Percentiles rank a stretch among this genome's conserved stretches.
These are phyloP conservation scores for Caenorhabditis wallacei DNA, from an alignment of 2,888 invertebrate species.

Conservation along the genomic window DNA sequence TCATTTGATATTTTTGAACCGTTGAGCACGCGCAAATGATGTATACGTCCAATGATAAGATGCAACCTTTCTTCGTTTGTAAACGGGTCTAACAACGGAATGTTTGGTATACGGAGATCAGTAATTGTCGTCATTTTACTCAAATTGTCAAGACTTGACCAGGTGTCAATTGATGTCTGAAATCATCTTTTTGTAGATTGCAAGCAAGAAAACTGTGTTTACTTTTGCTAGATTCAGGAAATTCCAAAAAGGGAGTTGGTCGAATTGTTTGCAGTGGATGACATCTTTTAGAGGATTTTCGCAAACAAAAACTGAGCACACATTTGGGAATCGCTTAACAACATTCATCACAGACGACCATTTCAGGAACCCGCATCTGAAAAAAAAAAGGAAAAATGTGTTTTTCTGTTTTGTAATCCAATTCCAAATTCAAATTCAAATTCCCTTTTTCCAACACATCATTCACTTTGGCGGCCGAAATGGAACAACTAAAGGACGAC, in stretches of 20 bases:
- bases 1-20: constrained; percentile 82
- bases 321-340: constrained; percentile 71
- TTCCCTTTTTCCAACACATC: constrained; percentile 20
- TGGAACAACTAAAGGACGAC: neutral
- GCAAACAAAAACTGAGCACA: constrained; percentile 86
- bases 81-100: constrained; percentile 85
- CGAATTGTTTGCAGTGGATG: constrained; percentile 59
- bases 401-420: constrained; percentile 19
- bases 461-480: constrained; percentile 18
- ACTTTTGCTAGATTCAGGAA: constrained; percentile 71
- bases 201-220: neutral
- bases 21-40: constrained; percentile 83
- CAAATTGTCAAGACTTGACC: constrained; percentile 89
- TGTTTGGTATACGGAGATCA: constrained; percentile 91
- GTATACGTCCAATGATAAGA: constrained; percentile 74
- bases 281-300: constrained; percentile 81
- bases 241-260: constrained; percentile 61
- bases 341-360: constrained; percentile 72
- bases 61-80: constrained; percentile 75
- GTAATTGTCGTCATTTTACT: constrained; percentile 91
- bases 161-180: constrained; percentile 71
- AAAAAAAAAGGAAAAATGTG: constrained; percentile 26
- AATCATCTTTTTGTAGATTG: constrained; percentile 18
- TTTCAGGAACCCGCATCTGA: constrained; percentile 70
- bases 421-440: constrained; percentile 19